Evolutionary conservation across 1,140 invertebrate genomes (phyloP), one percentile per base, ranked within the genome.

Genomic region (Vollenhovia emeryi): DNA sequence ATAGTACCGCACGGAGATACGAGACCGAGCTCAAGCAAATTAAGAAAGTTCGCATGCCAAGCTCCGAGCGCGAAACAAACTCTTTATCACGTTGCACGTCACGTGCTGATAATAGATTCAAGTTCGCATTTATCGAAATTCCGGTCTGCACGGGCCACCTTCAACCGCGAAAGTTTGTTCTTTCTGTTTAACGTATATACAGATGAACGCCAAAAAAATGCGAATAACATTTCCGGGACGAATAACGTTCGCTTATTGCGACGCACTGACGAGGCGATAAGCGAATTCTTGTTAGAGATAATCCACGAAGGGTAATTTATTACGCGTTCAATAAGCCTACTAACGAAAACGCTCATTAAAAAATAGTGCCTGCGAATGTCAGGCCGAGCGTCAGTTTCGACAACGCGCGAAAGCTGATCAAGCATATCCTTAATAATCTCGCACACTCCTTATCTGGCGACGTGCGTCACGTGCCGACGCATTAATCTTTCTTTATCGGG

Each of bases 401-500:
- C 40, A n/a, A 48, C 33, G 21, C 8, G 24, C 40, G 4, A 69
- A 18, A 79, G 30, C 27, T 69, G 36, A 82, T 71, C 24, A 43
- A 82, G 50, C 50, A 40, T 55, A 57, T 71, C 11, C 11, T 8
- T 33, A 30, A 45, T 71, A 57, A 82, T 80, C 48, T n/a, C 33
- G 18, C 21, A 30, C 9, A 24, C 33, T 75, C 36, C 27, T 84
- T 84, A 84, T 84, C 82, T 66, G 21, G 36, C 6, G 11, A 50
- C 24, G 13, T 55, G 52, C 48, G 48, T 84, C 48, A 79, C 48
- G 83, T 84, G 59, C 27, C 57, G 82, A 9, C 73, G n/a, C 59
- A 66, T 66, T 84, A 84, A 84, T 66, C 50, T 80, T 43, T 84
- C 40, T 59, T 80, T 84, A 84, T 84, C 74, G 27, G 30, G n/a